Percentiles rank a stretch among this genome's conserved stretches.
These are phyloP conservation scores for Philotrypesis tridentata DNA, from an alignment of 1,140 invertebrate genomes.

Conservation along the genomic window DNA sequence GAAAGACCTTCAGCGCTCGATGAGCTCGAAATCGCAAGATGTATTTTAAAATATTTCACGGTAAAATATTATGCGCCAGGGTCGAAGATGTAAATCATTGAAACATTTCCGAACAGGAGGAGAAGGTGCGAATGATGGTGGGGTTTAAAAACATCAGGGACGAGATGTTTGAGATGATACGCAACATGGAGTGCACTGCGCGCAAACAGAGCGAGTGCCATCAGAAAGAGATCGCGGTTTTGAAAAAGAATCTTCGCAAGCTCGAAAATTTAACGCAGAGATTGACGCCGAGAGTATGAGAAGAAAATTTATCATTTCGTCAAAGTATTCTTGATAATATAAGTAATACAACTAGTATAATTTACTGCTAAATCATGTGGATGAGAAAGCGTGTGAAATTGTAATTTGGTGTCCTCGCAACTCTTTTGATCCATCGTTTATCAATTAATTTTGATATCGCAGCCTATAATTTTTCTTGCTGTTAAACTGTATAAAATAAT, in stretches of 20 bases:
- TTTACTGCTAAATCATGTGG: not conserved
- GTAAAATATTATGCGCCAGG: slow-evolving; percentile 6
- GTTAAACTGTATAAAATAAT: too few relatives aligned
- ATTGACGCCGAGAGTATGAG: slow-evolving; percentile 55
- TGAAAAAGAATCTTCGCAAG: slow-evolving; percentile 56
- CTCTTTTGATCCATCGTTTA: too few relatives aligned
- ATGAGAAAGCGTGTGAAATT: not conserved
- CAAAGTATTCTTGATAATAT: slow-evolving; percentile 49
- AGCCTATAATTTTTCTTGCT: too few relatives aligned
- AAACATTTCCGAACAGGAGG: slow-evolving; percentile 14
- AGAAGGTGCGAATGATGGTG: slow-evolving; percentile 59
- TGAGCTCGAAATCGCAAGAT: slow-evolving; percentile 60
- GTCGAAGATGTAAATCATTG: slow-evolving; percentile 20
- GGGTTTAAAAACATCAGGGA: slow-evolving; percentile 61
- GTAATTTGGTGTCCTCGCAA: too few relatives aligned
- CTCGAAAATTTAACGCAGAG: slow-evolving; percentile 57
- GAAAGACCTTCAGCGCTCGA: slow-evolving; percentile 58
- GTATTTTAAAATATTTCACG: slow-evolving; percentile 53
- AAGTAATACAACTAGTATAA: not conserved
- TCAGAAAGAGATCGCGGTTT: slow-evolving; percentile 47
- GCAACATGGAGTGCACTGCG: slow-evolving; percentile 56
- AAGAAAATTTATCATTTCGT: slow-evolving; percentile 57
- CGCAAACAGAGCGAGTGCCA: slow-evolving; percentile 53
- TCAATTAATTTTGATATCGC: too few relatives aligned
- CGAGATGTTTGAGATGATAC: slow-evolving; percentile 63